Evolutionary conservation across 2,113 vertebrate species (phyloP).

Genomic region (Microcebus murinus): DNA sequence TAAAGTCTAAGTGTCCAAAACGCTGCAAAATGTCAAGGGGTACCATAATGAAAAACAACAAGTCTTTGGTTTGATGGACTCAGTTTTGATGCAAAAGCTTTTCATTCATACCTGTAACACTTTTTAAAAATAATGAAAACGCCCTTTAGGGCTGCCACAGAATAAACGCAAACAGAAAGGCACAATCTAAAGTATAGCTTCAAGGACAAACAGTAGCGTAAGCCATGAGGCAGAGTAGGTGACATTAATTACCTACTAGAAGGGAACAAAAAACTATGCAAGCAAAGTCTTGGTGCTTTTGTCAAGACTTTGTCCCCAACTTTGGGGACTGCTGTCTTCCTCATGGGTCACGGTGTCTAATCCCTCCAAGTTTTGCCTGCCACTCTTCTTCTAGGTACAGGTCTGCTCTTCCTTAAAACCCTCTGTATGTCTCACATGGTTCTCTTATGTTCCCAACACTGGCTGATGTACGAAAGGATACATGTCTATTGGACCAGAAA

Average conservation of each 20-base stretch:
- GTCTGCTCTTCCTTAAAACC: background rate
- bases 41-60: background rate
- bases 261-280: background rate
- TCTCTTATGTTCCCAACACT: background rate
- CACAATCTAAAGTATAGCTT: background rate
- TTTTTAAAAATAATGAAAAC: background rate
- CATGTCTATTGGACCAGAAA: background rate
- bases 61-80: background rate
- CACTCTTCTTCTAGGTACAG: background rate
- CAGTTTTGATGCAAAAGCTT: background rate
- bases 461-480: background rate
- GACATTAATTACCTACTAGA: background rate
- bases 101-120: background rate
- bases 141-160: background rate
- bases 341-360: background rate
- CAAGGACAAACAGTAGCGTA: background rate
- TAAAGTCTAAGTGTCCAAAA: background rate
- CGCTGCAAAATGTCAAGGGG: background rate
- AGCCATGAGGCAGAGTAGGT: background rate
- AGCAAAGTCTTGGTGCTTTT: background rate
- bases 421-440: rapidly evolving
- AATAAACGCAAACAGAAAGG: background rate
- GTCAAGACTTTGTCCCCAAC: background rate
- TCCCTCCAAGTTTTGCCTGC: background rate
- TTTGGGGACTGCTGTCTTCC: background rate